Evolutionary conservation across 2,888 invertebrate species (phyloP), one percentile per base, ranked within the genome.

Genomic region (Microdon myrmicae): DNA sequence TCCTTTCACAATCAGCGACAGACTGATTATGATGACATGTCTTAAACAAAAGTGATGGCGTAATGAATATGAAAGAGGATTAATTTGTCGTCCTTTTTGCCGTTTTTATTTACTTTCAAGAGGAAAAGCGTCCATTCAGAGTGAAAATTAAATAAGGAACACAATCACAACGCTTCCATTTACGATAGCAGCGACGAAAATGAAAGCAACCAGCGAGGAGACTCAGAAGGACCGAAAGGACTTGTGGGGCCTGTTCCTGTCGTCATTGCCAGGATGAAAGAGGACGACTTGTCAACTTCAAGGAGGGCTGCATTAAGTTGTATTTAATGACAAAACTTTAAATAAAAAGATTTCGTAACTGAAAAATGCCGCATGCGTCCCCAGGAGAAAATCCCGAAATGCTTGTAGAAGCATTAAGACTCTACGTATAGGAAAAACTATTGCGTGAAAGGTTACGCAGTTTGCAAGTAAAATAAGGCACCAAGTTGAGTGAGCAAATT

Each of bases 281-380:
- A 34, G 20, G 14, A 29, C 0, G 2, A n/a, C n/a, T 55, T 39
- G 4, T 22, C 38, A 56, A 56, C 61, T 56, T 64, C 56, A 51
- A 64, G 56, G 35, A n/a, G 37, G 38, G 44, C 44, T 39, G 51
- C 61, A 26, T 48, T 56, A 64, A 64, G 61, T 64, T 56, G 51
- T 51, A 34, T 64, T 64, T 64, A 64, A 64, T 64, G 61, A 64
- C 56, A 32, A 41, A 64, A 64, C 56, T 64, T 64, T 64, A 56
- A 51, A 56, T 37, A 45, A 32, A 56, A 64, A 45, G 38, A 35
- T 61, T 56, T 17, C 19, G 38, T 37, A 48, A 32, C 37, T 55
- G 26, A n/a, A n/a, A n/a, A n/a, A n/a, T n/a, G n/a, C n/a, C n/a
- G n/a, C n/a, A n/a, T n/a, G n/a, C n/a, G n/a, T n/a, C n/a, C n/a